Percentiles rank a stretch among this genome's conserved stretches.
These are phyloP conservation scores for Argyrosomus regius DNA, from an alignment of 2,797 vertebrate species.

Conservation along the genomic window DNA sequence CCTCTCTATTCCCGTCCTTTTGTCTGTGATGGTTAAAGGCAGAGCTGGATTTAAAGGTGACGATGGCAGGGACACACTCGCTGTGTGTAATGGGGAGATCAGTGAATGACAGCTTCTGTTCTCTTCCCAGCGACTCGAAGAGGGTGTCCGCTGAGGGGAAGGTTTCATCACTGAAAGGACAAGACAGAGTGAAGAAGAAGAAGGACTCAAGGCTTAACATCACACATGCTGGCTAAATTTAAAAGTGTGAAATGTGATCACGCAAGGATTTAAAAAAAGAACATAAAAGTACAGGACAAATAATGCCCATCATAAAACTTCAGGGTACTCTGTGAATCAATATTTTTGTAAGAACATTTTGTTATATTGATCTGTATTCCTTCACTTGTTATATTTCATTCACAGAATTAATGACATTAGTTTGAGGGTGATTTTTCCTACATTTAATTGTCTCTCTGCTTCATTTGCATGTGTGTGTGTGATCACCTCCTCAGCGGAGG, in stretches of 20 bases:
- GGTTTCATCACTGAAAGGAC: constrained; percentile 66
- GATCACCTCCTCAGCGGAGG: constrained; percentile 14
- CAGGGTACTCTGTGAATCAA: constrained; percentile 15
- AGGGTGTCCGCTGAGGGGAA: constrained; percentile 54
- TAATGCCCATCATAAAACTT: constrained; percentile 22
- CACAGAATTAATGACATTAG: not conserved
- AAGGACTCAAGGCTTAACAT: constrained; percentile 37
- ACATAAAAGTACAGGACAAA: constrained; percentile 30
- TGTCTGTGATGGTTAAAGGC: constrained; percentile 24
- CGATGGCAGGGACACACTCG: constrained; percentile 10
- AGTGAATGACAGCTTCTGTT: constrained; percentile 64
- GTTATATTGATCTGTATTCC: not conserved
- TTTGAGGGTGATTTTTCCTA: not conserved
- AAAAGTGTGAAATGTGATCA: constrained; percentile 59
- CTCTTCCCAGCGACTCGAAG: constrained; percentile 38
- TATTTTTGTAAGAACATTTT: not conserved
- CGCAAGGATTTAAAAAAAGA: constrained; percentile 32
- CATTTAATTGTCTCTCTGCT: constrained; percentile 20
- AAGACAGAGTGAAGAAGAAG: constrained; percentile 11
- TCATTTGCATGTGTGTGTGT: constrained; percentile 9
- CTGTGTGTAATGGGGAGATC: constrained; percentile 56
- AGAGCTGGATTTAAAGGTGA: constrained; percentile 47
- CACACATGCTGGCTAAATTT: constrained; percentile 44
- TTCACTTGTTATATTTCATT: not conserved
- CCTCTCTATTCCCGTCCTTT: constrained; percentile 14